These are phyloP conservation scores for Drosophila pachea DNA, from an alignment of 1,140 invertebrate genomes.

Conservation along the genomic window DNA sequence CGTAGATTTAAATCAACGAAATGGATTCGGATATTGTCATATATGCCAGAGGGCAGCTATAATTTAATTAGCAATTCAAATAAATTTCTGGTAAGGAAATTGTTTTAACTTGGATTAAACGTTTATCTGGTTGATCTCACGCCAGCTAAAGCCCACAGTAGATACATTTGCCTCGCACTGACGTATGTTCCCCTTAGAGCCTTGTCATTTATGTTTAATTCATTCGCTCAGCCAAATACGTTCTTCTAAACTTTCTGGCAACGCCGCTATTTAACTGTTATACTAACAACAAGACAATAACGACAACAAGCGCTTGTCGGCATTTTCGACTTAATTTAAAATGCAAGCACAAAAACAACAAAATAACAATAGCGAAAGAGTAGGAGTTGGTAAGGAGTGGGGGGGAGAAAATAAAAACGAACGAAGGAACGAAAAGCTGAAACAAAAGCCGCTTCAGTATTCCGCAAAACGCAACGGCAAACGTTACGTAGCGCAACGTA, in stretches of 20 bases:
- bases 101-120: no score
- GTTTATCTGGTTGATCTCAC: no score
- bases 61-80: no score
- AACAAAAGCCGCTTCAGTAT: conserved; percentile 56
- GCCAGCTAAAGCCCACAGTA: no score
- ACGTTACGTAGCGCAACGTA: conserved; percentile 75
- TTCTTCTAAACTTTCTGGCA: conserved; percentile 19
- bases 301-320: conserved; percentile 65
- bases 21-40: no score
- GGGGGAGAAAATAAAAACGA: conserved; percentile 21
- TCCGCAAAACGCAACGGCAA: conserved; percentile 37
- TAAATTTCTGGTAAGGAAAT: no score
- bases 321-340: conserved; percentile 78
- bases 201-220: background rate
- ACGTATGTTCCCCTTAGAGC: background rate
- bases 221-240: background rate
- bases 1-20: background rate
- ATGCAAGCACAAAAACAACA: conserved; percentile 30
- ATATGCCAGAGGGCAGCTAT: no score
- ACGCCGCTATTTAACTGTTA: conserved; percentile 15
- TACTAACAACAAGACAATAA: conserved; percentile 26
- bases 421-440: conserved; percentile 26
- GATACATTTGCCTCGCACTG: no score
- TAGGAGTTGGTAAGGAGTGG: conserved; percentile 2
- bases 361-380: conserved; percentile 29